These are phyloP conservation scores for Pedetes capensis DNA, from an alignment of 2,113 vertebrate species.

Conservation along the genomic window DNA sequence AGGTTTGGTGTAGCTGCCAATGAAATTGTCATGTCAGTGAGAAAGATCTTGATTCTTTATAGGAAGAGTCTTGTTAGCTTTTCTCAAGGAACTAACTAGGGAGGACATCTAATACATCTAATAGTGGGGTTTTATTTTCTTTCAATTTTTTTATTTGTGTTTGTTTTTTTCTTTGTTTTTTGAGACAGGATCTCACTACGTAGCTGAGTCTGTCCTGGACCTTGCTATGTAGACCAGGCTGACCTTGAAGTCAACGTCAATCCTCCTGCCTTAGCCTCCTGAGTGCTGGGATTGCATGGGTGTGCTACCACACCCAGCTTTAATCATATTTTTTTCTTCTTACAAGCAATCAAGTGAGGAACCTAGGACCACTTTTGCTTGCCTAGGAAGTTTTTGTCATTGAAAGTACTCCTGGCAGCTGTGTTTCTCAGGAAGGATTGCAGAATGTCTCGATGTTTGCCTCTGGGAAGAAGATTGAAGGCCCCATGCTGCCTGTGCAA, in stretches of 20 bases:
- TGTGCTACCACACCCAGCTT: no score
- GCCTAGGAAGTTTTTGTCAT: background rate
- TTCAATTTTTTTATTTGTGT: no score
- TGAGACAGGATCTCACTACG: no score
- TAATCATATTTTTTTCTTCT: background rate
- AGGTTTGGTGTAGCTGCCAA: background rate
- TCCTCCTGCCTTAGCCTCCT: no score
- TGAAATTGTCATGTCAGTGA: background rate
- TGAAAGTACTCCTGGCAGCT: background rate
- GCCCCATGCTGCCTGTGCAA: background rate
- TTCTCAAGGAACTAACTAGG: background rate
- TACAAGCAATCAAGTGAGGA: constrained; percentile 3
- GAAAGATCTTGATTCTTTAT: constrained; percentile 6
- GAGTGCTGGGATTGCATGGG: no score
- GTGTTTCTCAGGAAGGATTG: background rate
- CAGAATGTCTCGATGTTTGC: background rate
- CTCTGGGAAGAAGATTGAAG: background rate
- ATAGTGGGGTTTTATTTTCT: background rate
- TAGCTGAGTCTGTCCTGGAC: no score
- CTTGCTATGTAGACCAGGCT: no score
- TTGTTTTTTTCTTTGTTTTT: no score
- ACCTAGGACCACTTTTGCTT: background rate
- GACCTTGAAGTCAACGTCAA: no score
- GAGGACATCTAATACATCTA: background rate
- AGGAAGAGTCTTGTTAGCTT: background rate